Evolutionary conservation across 2,888 invertebrate species (phyloP), one percentile per base, ranked within the genome.

Genomic region (Temnothorax unifasciatus): DNA sequence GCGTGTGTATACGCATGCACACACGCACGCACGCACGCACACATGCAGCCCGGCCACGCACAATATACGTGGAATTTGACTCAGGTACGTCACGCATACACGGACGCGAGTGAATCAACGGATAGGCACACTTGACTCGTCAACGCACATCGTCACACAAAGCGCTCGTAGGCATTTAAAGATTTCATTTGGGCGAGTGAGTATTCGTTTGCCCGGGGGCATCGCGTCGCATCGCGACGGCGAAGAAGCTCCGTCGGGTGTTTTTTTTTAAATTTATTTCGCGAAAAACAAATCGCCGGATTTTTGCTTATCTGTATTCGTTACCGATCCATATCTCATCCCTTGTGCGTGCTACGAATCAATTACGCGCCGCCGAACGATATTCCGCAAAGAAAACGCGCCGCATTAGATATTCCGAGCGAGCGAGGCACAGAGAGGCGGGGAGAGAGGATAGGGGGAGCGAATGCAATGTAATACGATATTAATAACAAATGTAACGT

Each of bases 71-170:
- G 87, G 90, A 91, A 91, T 90, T 88, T 83, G 90, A 91, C 90
- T 90, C 87, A 87, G 85, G 90, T 86, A 88, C 81, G 47, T 77
- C 71, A 83, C 73, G 68, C 86, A 79, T 64, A 79, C 68, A 54
- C 69, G 38, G 44, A 77, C 71, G 69, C 68, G 79, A 59, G 76
- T 84, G 86, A 88, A 88, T 88, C 84, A 86, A 84, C 84, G 85
- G 90, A 89, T 86, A 88, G 86, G 87, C 83, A 89, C 89, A 92
- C 92, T 91, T 91, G 91, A 91, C 89, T 91, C 92, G 90, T 89
- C 92, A 85, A 87, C 91, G 69, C 75, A 82, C 85, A 88, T 88
- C 90, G 87, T 86, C 89, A 90, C 90, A 87, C 90, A 88, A 89
- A 90, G 44, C 88, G 88, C 90, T 90, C 85, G 84, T 68, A 86